phyloP scores from a whole-genome alignment of 2,888 invertebrate species.

The Perizoma affinitatum region DNA sequence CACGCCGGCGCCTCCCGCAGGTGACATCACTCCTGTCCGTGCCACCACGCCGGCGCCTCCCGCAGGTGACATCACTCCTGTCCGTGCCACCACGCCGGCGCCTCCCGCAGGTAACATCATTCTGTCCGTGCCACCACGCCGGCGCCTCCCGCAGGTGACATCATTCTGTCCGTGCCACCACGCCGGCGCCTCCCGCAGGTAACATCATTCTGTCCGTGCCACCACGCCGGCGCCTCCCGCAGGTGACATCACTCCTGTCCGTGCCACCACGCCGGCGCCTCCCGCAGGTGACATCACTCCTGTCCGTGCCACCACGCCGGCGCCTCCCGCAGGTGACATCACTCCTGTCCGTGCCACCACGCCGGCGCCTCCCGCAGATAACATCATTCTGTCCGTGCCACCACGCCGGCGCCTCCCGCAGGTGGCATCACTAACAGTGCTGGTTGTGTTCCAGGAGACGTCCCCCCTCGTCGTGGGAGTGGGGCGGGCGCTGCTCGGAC shows the following conservation, averaged over 20 bases:
- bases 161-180: too few species aligned
- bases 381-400: too few species aligned
- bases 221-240: conserved; percentile 94
- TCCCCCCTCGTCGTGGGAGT: conserved; percentile 62
- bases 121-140: conserved; percentile 88
- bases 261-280: conserved; percentile 75
- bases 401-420: not conserved
- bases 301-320: conserved; percentile 95
- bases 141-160: too few species aligned
- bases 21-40: conserved; percentile 93
- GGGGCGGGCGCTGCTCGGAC: conserved; percentile 75
- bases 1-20: conserved; percentile 95
- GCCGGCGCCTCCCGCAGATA: too few species aligned
- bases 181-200: conserved; percentile 97
- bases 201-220: too few species aligned
- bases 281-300: conserved; percentile 85
- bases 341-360: conserved; percentile 90
- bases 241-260: conserved; percentile 94
- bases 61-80: conserved; percentile 87
- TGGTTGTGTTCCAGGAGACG: conserved; percentile 32
- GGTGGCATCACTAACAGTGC: too few species aligned
- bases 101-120: conserved; percentile 94
- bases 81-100: conserved; percentile 95
- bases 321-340: conserved; percentile 95
- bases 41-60: conserved; percentile 64